phyloP scores from a whole-genome alignment of 2,797 vertebrate genomes.

The Okamejei kenojei region DNA sequence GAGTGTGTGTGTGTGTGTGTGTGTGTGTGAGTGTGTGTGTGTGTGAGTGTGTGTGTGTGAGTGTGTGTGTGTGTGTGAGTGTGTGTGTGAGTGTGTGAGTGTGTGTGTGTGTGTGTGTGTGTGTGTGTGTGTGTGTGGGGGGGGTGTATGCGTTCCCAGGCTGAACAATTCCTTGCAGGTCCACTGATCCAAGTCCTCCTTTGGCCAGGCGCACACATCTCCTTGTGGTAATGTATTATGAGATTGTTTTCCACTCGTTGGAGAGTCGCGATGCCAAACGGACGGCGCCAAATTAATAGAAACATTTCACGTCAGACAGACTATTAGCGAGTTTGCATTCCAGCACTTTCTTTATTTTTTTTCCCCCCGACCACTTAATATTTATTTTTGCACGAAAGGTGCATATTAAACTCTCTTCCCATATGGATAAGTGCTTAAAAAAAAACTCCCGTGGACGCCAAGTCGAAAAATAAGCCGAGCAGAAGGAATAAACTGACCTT shows the following conservation, averaged over 20 bases:
- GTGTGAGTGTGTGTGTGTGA: too few relatives aligned
- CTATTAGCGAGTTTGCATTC: neutral
- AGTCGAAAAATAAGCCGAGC: neutral
- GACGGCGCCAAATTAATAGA: constrained; percentile 19
- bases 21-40: too few relatives aligned
- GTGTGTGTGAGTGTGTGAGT: too few relatives aligned
- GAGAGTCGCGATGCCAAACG: neutral
- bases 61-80: too few relatives aligned
- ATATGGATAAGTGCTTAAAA: neutral
- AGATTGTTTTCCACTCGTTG: constrained; percentile 26
- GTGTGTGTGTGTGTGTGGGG: too few relatives aligned
- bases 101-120: too few relatives aligned
- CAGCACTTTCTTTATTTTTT: neutral
- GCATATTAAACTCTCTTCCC: neutral
- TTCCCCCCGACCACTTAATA: too few relatives aligned
- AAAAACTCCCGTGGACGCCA: neutral
- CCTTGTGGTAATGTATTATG: neutral
- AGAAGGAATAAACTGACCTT: neutral
- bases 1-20: too few relatives aligned
- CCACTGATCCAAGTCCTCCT: neutral
- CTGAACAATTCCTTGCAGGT: neutral
- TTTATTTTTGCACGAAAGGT: neutral
- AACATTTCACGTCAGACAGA: neutral
- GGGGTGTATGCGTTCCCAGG: neutral
- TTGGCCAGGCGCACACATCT: neutral